Evolutionary conservation across 2,888 invertebrate genomes (phyloP), one percentile per base, ranked within the genome.

Genomic region (Pseudoips prasinana): DNA sequence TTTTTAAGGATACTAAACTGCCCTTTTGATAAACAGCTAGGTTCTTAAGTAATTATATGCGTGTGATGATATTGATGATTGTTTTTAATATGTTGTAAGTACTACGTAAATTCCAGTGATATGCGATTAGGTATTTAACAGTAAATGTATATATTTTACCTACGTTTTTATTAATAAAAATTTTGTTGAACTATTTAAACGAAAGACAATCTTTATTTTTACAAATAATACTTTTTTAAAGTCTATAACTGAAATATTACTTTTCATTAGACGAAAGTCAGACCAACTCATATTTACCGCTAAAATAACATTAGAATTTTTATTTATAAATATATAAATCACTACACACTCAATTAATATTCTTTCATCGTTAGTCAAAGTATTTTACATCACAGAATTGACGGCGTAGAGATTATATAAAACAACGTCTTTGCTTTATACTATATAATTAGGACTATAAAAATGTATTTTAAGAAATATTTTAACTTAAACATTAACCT

Each of bases 321-420:
- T 58, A 60, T 55, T 52, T 55, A 51, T 54, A 63, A 56, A 68
- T 51, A 65, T 58, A 64, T 49, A 69, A 61, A 62, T 58, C 44
- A 56, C 72, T 79, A 78, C 69, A 74, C 68, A 73, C 61, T 70
- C 73, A 76, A 73, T 50, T 70, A 68, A 71, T 62, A 50, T 42
- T 60, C 65, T 66, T 69, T 73, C 64, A 62, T 66, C 61, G 64
- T 72, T 67, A 72, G 59, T 61, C 53, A 77, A 76, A 69, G 50
- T 77, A 78, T 81, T 76, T 79, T 86, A 86, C 80, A 86, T 74
- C 76, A 77, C 79, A 78, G 77, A 88, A 87, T 88, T 88, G 87
- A 87, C 87, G 79, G 84, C 75, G 87, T 87, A 86, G 86, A 88
- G 86, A 86, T 71, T 71, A 58, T n/a, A 65, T 73, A 73, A 86